Base-by-base conservation (phyloP, 92 coral and sea anemone species). In the Zoanthus solanderi region DNA sequence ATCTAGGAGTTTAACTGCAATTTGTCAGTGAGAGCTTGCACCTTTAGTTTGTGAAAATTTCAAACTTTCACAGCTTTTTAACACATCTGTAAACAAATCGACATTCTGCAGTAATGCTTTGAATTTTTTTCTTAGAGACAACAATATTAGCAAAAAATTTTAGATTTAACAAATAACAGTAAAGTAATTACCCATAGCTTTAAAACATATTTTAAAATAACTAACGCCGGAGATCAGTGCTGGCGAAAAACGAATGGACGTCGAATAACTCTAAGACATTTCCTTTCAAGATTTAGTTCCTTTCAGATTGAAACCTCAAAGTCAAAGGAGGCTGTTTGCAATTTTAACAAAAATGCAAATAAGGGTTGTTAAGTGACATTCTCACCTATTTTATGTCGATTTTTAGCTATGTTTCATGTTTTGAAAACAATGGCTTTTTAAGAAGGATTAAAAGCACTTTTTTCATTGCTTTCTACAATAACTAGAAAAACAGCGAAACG, bases 341-440 rank as follows among this genome's bases (percentile, higher is more conserved):
- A 69, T 69, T 69, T 23, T 23, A 69, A 69, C n/a, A 29, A 69
- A 69, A 69, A 69, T 69, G 75, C 75, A 69, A 69, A 69, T 69
- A 69, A 30, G 44, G 14, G 6, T 13, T 28, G 28, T 10, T 28
- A 23, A 68, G 34, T 29, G 44, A 28, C 37, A 68, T 13, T 8
- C 44, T 30, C 30, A 28, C 44, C 23, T 28, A 68, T 68, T 68
- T 68, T 9, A 29, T 68, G 30, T 68, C 44, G 14, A 68, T 7
- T n/a, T 4, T 13, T 68, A 68, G 44, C 29, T 68, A 29, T 14
- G 30, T 7, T 69, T 29, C 31, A 69, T 7, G 32, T 63, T 63
- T 63, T n/a, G 9, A 63, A 18, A 63, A 1, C 69, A 17, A 0
- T 30, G 9, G 69, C 29, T 7, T 63, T 9, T 63, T 63, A 17